A percentile compares a stretch with the other conserved stretches of the same genome.
phyloP scores from a whole-genome alignment of 2,113 vertebrate genomes.

The Loxodonta africana region DNA sequence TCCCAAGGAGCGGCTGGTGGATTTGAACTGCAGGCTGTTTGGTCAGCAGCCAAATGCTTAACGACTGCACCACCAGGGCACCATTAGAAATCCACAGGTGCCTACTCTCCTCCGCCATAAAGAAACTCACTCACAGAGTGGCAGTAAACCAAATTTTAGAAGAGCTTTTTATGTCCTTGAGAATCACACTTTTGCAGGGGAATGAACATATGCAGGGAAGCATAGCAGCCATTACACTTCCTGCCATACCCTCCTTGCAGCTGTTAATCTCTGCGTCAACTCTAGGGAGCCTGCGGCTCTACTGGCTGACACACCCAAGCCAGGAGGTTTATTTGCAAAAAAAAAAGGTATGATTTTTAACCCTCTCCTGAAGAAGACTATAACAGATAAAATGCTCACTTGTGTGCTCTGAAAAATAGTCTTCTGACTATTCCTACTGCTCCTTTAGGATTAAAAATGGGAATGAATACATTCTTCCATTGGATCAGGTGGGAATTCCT shows the following conservation, averaged over 20 bases:
- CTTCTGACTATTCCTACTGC: not conserved
- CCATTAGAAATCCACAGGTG: not conserved
- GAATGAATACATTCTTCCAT: not conserved
- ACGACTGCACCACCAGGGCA: too few species aligned
- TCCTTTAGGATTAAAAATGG: not conserved
- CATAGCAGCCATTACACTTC: not conserved
- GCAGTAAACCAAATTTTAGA: slow-evolving; percentile 16
- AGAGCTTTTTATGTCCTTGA: slow-evolving; percentile 1
- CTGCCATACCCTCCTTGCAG: slow-evolving; percentile 32
- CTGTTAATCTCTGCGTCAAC: slow-evolving; percentile 61
- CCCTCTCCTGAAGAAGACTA: slow-evolving; percentile 62
- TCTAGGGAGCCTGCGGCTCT: slow-evolving; percentile 63
- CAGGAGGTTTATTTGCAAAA: not conserved
- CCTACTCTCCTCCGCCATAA: not conserved
- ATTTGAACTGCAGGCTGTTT: too few species aligned
- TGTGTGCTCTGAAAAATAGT: not conserved
- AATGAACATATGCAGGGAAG: slow-evolving; percentile 63
- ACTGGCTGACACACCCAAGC: not conserved
- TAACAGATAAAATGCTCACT: not conserved
- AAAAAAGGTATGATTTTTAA: not conserved
- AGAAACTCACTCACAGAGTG: not conserved
- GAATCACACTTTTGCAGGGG: slow-evolving; percentile 47
- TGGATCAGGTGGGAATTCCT: not conserved
- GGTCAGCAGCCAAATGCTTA: too few species aligned
- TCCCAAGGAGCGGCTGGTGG: too few species aligned